Conservation (phyloP, 1,140 invertebrate species). For the Lepidurus arcticus region DNA sequence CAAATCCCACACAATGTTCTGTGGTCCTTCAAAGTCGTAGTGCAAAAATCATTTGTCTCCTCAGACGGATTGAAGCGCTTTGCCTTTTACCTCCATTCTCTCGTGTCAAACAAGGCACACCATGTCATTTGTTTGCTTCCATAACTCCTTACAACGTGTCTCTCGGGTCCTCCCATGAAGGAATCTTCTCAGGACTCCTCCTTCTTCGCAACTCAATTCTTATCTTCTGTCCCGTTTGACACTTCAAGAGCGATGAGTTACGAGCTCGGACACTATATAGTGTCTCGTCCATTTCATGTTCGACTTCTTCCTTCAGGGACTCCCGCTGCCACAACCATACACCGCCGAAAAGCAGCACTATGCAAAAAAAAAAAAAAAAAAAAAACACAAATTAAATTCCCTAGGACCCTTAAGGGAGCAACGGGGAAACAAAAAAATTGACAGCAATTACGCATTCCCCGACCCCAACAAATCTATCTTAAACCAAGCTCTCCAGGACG, state of each 20-base stretch:
- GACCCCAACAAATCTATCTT: slow-evolving; percentile 10
- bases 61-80: not conserved
- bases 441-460: slow-evolving; percentile 18
- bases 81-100: not conserved
- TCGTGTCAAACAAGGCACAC: not conserved
- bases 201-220: not conserved
- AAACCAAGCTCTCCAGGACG: slow-evolving; percentile 17
- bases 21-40: not conserved
- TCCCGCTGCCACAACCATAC: not conserved
- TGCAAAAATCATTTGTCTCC: not conserved
- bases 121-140: not conserved
- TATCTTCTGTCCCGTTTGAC: slow-evolving; percentile 7
- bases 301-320: not conserved
- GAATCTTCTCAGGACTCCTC: not conserved
- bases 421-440: not conserved
- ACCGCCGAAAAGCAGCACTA: not conserved
- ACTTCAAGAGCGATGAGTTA: slow-evolving; percentile 14
- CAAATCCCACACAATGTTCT: not conserved
- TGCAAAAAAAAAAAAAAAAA: not conserved
- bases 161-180: not conserved
- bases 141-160: slow-evolving; percentile 10
- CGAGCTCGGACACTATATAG: not conserved
- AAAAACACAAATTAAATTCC: not conserved
- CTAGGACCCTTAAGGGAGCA: not conserved
- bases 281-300: not conserved